Conservation (phyloP, 2,888 invertebrate genomes). For the Oligia latruncula region DNA sequence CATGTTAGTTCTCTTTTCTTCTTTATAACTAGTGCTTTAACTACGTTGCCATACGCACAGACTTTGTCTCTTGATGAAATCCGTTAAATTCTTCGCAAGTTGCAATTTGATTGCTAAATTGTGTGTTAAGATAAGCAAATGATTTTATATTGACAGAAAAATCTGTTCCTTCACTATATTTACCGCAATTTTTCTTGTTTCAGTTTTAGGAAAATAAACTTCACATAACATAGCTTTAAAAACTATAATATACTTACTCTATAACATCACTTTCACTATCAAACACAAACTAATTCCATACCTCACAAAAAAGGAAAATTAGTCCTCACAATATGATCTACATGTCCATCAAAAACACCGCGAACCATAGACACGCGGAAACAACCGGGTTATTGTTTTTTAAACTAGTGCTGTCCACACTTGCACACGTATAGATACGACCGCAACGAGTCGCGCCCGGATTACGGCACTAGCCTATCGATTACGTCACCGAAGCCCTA, state of each 20-base stretch:
- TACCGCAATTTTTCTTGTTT: background rate
- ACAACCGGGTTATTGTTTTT: slow-evolving; percentile 31
- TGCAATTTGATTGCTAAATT: too few relatives aligned
- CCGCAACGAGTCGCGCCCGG: slow-evolving; percentile 60
- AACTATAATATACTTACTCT: background rate
- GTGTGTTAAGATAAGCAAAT: too few relatives aligned
- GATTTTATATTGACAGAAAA: background rate
- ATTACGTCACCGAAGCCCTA: slow-evolving; percentile 69
- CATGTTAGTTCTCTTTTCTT: too few relatives aligned
- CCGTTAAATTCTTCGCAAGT: too few relatives aligned
- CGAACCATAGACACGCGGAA: slow-evolving; percentile 13
- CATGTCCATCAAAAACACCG: background rate
- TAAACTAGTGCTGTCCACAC: slow-evolving; percentile 44
- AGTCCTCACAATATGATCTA: background rate
- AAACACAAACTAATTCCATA: too few relatives aligned
- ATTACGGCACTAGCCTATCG: slow-evolving; percentile 68
- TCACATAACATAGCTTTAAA: background rate
- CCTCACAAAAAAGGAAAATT: background rate
- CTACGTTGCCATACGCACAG: too few relatives aligned
- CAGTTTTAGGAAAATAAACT: background rate
- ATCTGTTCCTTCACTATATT: background rate
- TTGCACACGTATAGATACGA: slow-evolving; percentile 45
- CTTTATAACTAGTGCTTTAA: too few relatives aligned
- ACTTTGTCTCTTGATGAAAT: too few relatives aligned
- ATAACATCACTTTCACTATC: background rate